Evolutionary conservation across 2,113 vertebrate genomes (phyloP).

Genomic region (Dendropsophus ebraccatus): DNA sequence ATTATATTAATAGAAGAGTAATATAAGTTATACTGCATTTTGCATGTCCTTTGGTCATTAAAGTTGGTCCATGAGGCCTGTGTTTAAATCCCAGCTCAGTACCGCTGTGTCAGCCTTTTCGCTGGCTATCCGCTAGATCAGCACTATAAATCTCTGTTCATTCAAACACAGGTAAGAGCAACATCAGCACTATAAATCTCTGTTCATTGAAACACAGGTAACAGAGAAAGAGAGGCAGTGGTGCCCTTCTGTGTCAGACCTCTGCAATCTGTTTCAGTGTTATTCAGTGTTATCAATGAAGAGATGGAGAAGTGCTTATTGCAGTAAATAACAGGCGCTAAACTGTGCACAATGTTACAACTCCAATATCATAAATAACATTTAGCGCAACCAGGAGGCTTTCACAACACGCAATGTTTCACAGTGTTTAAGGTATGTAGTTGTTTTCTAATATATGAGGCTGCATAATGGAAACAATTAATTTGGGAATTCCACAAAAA

Average conservation of each 20-base stretch:
- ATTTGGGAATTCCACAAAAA: not conserved
- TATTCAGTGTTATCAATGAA: not conserved
- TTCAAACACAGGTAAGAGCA: slow-evolving; percentile 32
- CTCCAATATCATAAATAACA: not conserved
- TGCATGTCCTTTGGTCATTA: slow-evolving; percentile 26
- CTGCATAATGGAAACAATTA: not conserved
- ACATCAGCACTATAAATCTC: slow-evolving; percentile 38
- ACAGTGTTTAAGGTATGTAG: not conserved
- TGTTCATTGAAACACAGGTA: slow-evolving; percentile 22
- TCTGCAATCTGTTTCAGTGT: not conserved
- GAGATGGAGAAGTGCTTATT: not conserved
- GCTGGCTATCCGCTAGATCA: slow-evolving; percentile 23
- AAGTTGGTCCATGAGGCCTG: not conserved
- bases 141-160: slow-evolving; percentile 49
- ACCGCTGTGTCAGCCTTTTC: slow-evolving; percentile 28
- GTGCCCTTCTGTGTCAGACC: not conserved
- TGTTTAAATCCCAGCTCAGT: slow-evolving; percentile 24
- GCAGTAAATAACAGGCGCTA: not conserved
- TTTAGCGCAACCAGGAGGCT: not conserved
- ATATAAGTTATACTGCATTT: not conserved
- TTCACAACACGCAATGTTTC: not conserved
- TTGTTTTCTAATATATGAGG: not conserved
- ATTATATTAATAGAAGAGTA: not conserved
- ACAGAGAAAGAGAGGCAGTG: not conserved
- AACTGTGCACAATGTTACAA: not conserved